A percentile compares a stretch with the other conserved stretches of the same genome.
These are phyloP conservation scores for Acanthurus leucopareius DNA, from an alignment of 2,797 vertebrate genomes.

Conservation along the genomic window DNA sequence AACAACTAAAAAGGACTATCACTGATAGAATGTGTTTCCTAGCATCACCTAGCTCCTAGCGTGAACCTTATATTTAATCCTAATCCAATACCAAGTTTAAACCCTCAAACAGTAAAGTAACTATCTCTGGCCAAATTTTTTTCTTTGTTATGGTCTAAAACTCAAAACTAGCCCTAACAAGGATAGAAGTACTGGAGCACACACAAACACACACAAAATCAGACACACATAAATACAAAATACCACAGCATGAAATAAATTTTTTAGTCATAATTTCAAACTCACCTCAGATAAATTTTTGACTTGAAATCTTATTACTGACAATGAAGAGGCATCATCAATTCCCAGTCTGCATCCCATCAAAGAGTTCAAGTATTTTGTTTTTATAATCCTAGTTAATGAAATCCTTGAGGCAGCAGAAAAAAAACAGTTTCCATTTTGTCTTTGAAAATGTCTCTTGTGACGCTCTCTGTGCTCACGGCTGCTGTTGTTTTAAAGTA, in stretches of 20 bases:
- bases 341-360: conserved; percentile 45
- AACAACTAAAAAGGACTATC: conserved; percentile 21
- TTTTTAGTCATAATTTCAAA: conserved; percentile 15
- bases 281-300: conserved; percentile 72
- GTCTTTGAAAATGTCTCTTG: conserved; percentile 54
- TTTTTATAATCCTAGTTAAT: conserved; percentile 48
- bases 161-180: conserved; percentile 6
- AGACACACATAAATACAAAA: conserved; percentile 4
- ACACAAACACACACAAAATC: conserved; percentile 9
- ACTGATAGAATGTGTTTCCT: neutral
- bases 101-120: neutral
- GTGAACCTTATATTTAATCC: neutral
- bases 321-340: conserved; percentile 35
- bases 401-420: conserved; percentile 56
- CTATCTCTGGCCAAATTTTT: no score
- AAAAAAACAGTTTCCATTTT: conserved; percentile 73
- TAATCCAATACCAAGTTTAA: neutral
- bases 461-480: conserved; percentile 31
- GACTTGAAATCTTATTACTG: conserved; percentile 48
- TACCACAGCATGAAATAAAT: conserved; percentile 1
- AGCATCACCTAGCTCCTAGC: neutral
- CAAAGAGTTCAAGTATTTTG: conserved; percentile 15
- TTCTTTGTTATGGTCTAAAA: neutral
- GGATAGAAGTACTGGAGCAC: neutral
- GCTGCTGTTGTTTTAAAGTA: conserved; percentile 63